phyloP scores from a whole-genome alignment of 2,113 vertebrate species.

The Periophthalmus modestus region DNA sequence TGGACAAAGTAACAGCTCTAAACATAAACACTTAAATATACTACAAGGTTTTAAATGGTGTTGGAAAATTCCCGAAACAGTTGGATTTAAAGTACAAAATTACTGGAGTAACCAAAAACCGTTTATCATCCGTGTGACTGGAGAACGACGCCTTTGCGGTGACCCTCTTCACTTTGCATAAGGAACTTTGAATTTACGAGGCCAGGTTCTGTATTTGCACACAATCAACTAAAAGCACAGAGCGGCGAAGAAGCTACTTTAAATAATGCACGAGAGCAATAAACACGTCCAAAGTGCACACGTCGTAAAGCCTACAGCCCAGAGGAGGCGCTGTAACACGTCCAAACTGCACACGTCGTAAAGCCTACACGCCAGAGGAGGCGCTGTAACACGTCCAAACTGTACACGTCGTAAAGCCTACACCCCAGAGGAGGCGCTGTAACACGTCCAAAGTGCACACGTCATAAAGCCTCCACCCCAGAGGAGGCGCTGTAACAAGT shows the following conservation, averaged over 20 bases:
- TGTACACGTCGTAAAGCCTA: too few relatives aligned
- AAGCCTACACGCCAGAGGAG: too few relatives aligned
- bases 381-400: not conserved
- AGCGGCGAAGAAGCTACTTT: not conserved
- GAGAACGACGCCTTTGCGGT: not conserved
- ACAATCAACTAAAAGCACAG: constrained; percentile 7
- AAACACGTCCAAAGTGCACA: not conserved
- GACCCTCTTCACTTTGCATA: too few relatives aligned
- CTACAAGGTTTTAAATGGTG: not conserved
- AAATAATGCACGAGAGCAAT: not conserved
- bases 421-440: not conserved
- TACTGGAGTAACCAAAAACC: not conserved
- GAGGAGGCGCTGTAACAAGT: not conserved
- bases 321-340: not conserved
- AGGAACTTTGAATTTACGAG: not conserved
- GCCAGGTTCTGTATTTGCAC: not conserved
- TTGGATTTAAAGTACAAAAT: not conserved
- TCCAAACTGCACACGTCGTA: not conserved
- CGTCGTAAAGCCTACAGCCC: too few relatives aligned
- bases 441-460: not conserved
- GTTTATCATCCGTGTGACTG: not conserved
- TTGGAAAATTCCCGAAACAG: not conserved
- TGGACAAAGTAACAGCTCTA: too few relatives aligned
- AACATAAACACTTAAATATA: not conserved
- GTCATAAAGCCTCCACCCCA: too few relatives aligned